Conservation (phyloP, 2,113 vertebrate species). For the Oriolus oriolus region DNA sequence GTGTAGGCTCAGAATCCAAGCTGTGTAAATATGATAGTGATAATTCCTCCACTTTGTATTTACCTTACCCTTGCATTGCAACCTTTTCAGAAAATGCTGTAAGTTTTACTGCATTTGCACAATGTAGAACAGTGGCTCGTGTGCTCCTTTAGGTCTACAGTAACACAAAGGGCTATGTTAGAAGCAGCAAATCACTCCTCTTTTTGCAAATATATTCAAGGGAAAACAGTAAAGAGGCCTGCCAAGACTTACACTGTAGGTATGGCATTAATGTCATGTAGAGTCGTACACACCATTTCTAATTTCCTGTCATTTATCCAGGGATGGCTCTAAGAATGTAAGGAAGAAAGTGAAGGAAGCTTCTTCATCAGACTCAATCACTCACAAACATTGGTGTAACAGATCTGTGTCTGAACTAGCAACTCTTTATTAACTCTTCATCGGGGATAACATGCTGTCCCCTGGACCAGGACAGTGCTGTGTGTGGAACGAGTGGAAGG, state of each 20-base stretch:
- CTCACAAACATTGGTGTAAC: background rate
- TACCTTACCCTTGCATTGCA: background rate
- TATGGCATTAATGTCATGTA: background rate
- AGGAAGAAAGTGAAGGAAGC: background rate
- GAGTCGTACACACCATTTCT: background rate
- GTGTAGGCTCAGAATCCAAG: background rate
- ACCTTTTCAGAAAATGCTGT: background rate
- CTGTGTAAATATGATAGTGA: background rate
- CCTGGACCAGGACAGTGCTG: background rate
- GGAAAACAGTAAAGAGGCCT: background rate
- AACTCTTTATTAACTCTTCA: background rate
- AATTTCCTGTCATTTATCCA: background rate
- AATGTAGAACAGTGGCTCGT: background rate
- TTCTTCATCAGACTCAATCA: background rate
- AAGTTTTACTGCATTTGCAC: background rate
- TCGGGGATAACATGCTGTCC: rapidly evolving
- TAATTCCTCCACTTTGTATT: background rate
- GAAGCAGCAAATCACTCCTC: background rate
- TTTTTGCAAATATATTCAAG: background rate
- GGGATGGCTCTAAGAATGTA: background rate
- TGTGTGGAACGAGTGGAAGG: background rate
- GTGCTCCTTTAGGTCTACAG: background rate
- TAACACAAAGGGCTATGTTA: background rate
- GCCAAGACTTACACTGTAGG: background rate
- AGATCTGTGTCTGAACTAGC: background rate